Evolutionary conservation across 2,888 invertebrate species (phyloP), one percentile per base, ranked within the genome.

Genomic region (Dyspetes luteomarginatus): DNA sequence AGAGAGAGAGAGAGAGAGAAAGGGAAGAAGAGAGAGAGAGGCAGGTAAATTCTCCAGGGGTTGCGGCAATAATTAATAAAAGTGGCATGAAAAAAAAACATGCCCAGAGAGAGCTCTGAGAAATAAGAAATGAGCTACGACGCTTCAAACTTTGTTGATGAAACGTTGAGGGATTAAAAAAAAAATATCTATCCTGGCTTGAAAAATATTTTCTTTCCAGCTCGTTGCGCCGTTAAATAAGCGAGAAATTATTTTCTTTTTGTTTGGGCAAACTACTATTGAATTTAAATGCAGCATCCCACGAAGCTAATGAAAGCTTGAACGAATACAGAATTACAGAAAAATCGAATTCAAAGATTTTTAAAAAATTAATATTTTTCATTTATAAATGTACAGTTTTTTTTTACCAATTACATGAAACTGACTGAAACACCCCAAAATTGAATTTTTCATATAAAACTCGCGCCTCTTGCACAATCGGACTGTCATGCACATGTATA

Each of bases 371-470:
- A n/a, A n/a, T n/a, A n/a, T n/a, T n/a, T n/a, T n/a, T n/a, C n/a
- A n/a, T n/a, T n/a, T 19, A 28, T 30, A 30, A 43, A 45, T 62
- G 52, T 30, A 4, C 7, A 30, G 7, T 58, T 36, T 19, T 17
- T 36, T 19, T 17, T 19, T n/a, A n/a, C n/a, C n/a, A n/a, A n/a
- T 3, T 17, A 0, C 4, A 19, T 19, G 62, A 41, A 24, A 41
- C 24, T 24, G 26, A 52, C 24, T 19, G 15, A 22, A 5, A 15
- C 4, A 52, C n/a, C n/a, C n/a, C n/a, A 62, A 62, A 73, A 36
- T 26, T 52, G 43, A 77, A 64, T 84, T 88, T 60, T 86, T 85
- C 86, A 87, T 88, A 86, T 84, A 77, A 79, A 84, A 55, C 76
- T 76, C 43, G 60, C 41, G 45, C 69, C 72, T 22, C 19, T 17